These are phyloP conservation scores for Epizoanthus ramosus DNA, from an alignment of 92 coral and sea anemone species.

Conservation along the genomic window DNA sequence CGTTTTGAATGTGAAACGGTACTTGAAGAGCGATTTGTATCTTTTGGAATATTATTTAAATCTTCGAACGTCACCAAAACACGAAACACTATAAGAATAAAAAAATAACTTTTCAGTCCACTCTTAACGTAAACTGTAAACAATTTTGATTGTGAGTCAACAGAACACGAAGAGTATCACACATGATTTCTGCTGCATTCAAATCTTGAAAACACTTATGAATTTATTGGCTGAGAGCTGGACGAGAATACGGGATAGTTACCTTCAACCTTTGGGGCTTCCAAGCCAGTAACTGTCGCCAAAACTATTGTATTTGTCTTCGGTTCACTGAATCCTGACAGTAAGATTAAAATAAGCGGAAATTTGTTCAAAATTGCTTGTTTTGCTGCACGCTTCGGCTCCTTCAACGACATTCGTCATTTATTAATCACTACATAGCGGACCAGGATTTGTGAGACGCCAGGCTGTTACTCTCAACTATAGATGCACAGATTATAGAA, in stretches of 20 bases:
- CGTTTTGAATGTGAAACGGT: background rate
- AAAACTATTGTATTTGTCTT: conserved; percentile 17
- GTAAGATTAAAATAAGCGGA: too few relatives aligned
- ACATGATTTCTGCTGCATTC: background rate
- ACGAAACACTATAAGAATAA: background rate
- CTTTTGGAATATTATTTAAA: too few relatives aligned
- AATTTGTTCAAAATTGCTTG: conserved; percentile 14
- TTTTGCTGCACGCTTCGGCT: conserved; percentile 28
- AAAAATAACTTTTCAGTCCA: background rate
- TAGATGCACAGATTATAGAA: conserved; percentile 21
- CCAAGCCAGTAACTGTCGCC: conserved; percentile 5
- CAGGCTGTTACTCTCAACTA: background rate
- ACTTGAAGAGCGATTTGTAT: background rate
- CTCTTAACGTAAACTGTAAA: background rate
- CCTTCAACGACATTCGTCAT: conserved; percentile 26
- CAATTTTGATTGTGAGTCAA: background rate
- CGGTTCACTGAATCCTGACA: conserved; percentile 28
- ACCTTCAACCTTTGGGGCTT: background rate
- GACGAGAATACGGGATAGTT: background rate
- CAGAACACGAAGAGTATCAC: background rate
- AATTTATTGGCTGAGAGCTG: background rate
- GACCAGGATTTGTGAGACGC: background rate
- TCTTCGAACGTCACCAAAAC: too few relatives aligned
- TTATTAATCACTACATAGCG: conserved; percentile 23
- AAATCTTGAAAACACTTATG: background rate